Percentiles rank a stretch among this genome's conserved stretches.
These are phyloP conservation scores for Thomomys bottae DNA, from an alignment of 2,113 vertebrate genomes.

Conservation along the genomic window DNA sequence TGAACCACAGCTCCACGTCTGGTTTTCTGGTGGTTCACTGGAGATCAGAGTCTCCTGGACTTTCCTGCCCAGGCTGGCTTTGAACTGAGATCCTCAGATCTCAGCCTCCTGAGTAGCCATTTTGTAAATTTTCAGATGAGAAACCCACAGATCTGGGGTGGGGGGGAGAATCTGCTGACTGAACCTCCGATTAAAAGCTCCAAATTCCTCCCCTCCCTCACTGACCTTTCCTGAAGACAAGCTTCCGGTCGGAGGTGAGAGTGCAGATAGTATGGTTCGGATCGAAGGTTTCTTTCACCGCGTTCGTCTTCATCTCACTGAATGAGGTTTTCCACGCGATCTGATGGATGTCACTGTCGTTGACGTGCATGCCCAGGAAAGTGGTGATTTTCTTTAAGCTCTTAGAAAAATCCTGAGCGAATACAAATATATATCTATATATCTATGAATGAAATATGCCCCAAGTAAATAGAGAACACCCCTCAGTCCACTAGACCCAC, in stretches of 20 bases:
- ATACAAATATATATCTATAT: too few species aligned
- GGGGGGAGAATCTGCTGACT: too few species aligned
- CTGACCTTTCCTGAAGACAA: conserved; percentile 70
- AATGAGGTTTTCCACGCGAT: conserved; percentile 83
- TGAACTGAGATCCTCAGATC: too few species aligned
- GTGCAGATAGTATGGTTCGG: conserved; percentile 60
- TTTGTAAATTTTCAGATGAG: neutral
- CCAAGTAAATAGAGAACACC: neutral
- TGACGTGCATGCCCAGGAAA: conserved; percentile 78
- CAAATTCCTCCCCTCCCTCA: too few species aligned
- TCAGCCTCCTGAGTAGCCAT: too few species aligned
- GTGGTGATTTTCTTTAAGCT: conserved; percentile 79
- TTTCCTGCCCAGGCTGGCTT: too few species aligned
- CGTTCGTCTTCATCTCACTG: conserved; percentile 83
- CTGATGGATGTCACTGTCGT: conserved; percentile 74
- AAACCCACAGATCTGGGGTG: too few species aligned
- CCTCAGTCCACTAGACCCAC: too few species aligned
- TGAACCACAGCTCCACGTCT: too few species aligned
- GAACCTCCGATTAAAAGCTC: too few species aligned
- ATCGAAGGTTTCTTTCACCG: conserved; percentile 77
- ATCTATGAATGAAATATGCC: neutral
- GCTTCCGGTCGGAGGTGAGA: conserved; percentile 56
- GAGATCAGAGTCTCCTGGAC: too few species aligned
- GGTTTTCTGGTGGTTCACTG: too few species aligned
- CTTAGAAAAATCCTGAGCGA: conserved; percentile 81